A percentile compares a stretch with the other conserved stretches of the same genome.
phyloP scores from a whole-genome alignment of 2,888 invertebrate genomes.

The Drosophila flavopinicola region DNA sequence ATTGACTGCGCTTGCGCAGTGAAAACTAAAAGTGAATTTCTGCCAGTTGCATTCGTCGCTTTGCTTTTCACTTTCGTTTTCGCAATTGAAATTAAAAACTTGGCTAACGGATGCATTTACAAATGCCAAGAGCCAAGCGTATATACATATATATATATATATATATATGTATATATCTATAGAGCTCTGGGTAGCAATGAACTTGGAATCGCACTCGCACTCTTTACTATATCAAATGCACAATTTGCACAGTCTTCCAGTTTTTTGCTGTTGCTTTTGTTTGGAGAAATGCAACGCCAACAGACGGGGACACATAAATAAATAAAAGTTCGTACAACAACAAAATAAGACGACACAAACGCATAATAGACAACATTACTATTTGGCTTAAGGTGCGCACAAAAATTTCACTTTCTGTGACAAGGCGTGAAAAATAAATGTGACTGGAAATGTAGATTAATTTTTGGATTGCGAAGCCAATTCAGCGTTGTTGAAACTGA shows the following conservation, averaged over 20 bases:
- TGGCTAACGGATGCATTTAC: constrained; percentile 77
- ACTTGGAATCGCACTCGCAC: constrained; percentile 51
- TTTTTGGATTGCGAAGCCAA: not conserved
- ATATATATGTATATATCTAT: not conserved
- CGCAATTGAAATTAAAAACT: constrained; percentile 76
- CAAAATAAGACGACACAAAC: constrained; percentile 17
- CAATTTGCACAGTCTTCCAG: constrained; percentile 42
- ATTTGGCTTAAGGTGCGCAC: constrained; percentile 38
- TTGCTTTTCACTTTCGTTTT: constrained; percentile 78
- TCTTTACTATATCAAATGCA: constrained; percentile 48
- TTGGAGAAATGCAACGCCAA: constrained; percentile 69
- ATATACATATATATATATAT: constrained; percentile 11
- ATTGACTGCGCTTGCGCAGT: constrained; percentile 71
- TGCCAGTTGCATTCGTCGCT: constrained; percentile 36
- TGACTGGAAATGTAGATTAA: constrained; percentile 26
- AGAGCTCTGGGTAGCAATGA: constrained; percentile 62
- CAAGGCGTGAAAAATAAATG: constrained; percentile 40
- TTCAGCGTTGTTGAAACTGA: not conserved
- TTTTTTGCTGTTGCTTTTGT: constrained; percentile 45
- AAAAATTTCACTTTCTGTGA: constrained; percentile 64
- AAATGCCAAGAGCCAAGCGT: constrained; percentile 51
- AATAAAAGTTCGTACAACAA: constrained; percentile 42
- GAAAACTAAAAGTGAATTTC: constrained; percentile 73
- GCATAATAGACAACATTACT: constrained; percentile 40
- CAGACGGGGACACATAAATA: constrained; percentile 57